Conservation (phyloP, 2,113 vertebrate species). For the Dascyllus trimaculatus region DNA sequence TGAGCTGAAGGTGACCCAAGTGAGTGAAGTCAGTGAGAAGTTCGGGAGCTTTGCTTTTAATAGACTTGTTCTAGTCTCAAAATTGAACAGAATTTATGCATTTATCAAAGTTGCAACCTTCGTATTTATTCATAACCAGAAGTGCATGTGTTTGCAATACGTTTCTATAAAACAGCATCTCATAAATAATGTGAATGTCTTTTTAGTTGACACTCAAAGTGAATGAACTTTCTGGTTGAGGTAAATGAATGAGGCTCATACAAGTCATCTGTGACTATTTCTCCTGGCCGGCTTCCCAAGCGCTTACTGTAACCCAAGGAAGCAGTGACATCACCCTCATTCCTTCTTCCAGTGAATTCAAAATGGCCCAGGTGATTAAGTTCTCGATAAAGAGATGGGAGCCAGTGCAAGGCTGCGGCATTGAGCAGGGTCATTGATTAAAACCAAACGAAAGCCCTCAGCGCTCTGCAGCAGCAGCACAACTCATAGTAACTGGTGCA, state of each 20-base stretch:
- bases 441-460: conserved; percentile 71
- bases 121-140: conserved; percentile 49
- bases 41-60: conserved; percentile 17
- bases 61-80: conserved; percentile 11
- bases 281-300: conserved; percentile 70
- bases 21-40: conserved; percentile 25
- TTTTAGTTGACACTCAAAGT: conserved; percentile 67
- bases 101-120: conserved; percentile 44
- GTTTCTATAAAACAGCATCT: conserved; percentile 52
- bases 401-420: conserved; percentile 72
- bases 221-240: conserved; percentile 64
- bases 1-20: conserved; percentile 71
- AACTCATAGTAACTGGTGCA: conserved; percentile 49
- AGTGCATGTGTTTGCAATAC: conserved; percentile 68
- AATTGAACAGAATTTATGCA: conserved; percentile 41
- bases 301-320: conserved; percentile 78
- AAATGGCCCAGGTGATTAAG: conserved; percentile 81
- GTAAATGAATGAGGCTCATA: conserved; percentile 58
- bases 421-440: conserved; percentile 80
- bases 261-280: conserved; percentile 68
- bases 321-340: conserved; percentile 77
- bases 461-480: conserved; percentile 38
- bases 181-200: conserved; percentile 61
- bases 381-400: conserved; percentile 73
- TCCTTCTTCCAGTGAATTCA: conserved; percentile 68